phyloP scores from a whole-genome alignment of 2,113 vertebrate species.

The Rutilus rutilus region DNA sequence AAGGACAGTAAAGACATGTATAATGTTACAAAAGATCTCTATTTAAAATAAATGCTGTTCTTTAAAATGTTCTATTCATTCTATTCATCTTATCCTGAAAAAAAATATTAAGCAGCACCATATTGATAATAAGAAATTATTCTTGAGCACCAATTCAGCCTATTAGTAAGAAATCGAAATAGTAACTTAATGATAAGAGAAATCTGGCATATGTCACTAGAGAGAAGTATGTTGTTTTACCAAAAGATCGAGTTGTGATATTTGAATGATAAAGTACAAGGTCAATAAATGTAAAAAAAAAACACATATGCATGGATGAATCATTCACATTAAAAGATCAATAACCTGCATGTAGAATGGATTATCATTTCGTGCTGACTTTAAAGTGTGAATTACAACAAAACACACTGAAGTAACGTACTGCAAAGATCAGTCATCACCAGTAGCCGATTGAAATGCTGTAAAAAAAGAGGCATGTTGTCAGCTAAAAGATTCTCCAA shows the following conservation, averaged over 20 bases:
- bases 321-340: not conserved
- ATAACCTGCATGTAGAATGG: not conserved
- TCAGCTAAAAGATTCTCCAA: slow-evolving; percentile 11
- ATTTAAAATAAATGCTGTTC: not conserved
- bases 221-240: too few species aligned
- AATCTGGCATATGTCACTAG: too few species aligned
- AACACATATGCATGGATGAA: not conserved
- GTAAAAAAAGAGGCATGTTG: not conserved
- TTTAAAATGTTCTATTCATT: too few species aligned
- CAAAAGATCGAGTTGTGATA: not conserved
- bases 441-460: not conserved
- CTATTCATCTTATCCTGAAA: too few species aligned
- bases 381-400: not conserved
- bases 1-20: not conserved
- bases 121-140: too few species aligned
- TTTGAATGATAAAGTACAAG: not conserved
- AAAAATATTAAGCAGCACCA: too few species aligned
- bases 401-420: not conserved
- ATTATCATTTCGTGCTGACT: not conserved
- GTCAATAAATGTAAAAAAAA: not conserved
- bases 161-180: too few species aligned
- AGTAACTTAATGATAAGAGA: too few species aligned
- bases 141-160: too few species aligned
- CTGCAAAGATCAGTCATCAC: slow-evolving; percentile 17
- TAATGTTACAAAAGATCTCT: not conserved